phyloP scores from a whole-genome alignment of 2,113 vertebrate species.

The Polypterus bichir region DNA sequence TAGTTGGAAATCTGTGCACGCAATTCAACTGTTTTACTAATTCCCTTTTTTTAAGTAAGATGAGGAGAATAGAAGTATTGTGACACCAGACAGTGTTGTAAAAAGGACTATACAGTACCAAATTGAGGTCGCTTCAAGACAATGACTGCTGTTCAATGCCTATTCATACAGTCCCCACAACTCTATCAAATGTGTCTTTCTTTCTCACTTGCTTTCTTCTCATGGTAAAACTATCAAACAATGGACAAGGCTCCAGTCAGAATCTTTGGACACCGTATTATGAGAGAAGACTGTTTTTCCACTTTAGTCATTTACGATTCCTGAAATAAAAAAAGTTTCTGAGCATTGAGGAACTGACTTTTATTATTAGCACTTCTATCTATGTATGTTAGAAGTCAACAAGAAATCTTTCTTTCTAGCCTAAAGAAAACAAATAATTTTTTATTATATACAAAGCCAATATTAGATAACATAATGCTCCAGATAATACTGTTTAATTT shows the following conservation, averaged over 20 bases:
- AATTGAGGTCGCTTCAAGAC: constrained; percentile 94
- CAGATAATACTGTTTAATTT: too few species aligned
- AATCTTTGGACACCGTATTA: constrained; percentile 61
- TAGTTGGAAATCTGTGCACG: constrained; percentile 93
- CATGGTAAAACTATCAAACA: constrained; percentile 73
- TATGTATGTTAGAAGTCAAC: too few species aligned
- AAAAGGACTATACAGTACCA: constrained; percentile 96
- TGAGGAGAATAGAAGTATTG: constrained; percentile 89
- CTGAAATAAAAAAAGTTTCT: neutral
- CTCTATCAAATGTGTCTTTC: constrained; percentile 95
- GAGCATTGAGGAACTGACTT: too few species aligned
- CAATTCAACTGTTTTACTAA: constrained; percentile 87
- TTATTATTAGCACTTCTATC: too few species aligned
- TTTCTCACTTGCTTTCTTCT: constrained; percentile 74
- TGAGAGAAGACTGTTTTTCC: neutral
- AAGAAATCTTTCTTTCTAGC: too few species aligned
- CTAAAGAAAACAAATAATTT: too few species aligned
- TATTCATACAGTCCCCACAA: constrained; percentile 87
- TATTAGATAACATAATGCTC: too few species aligned
- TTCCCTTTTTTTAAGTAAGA: constrained; percentile 78
- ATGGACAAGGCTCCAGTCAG: constrained; percentile 65
- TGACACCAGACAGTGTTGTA: constrained; percentile 84
- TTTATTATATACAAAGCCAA: too few species aligned
- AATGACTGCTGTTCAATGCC: constrained; percentile 89
- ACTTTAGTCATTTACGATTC: neutral